These are phyloP conservation scores for Magallana nippona DNA, from an alignment of 2,888 invertebrate genomes.

Conservation along the genomic window DNA sequence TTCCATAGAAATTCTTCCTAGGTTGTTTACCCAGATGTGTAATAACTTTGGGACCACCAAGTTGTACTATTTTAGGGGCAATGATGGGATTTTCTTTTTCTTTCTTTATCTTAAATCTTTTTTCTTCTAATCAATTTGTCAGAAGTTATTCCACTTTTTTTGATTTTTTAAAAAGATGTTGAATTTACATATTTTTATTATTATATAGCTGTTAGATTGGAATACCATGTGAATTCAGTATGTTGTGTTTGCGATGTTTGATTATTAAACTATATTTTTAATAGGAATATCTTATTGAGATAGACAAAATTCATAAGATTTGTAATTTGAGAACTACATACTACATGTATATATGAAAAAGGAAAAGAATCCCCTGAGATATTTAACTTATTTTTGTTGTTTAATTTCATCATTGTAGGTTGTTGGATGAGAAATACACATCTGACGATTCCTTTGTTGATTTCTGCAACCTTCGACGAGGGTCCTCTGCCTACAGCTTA, in stretches of 20 bases:
- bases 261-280: no score
- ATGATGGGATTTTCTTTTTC: background rate
- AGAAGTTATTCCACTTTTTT: background rate
- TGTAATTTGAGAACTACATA: no score
- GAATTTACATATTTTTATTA: background rate
- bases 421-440: slow-evolving; percentile 84
- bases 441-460: slow-evolving; percentile 86
- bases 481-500: slow-evolving; percentile 85
- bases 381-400: no score
- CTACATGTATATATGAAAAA: no score
- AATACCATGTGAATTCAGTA: no score
- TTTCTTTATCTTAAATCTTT: background rate
- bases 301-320: no score
- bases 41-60: background rate
- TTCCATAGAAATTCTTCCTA: background rate
- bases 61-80: background rate
- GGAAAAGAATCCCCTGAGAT: no score
- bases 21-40: background rate
- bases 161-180: background rate
- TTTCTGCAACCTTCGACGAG: slow-evolving; percentile 85
- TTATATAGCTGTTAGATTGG: no score
- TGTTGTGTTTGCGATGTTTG: no score
- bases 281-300: no score
- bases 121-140: background rate
- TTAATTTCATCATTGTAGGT: slow-evolving; percentile 77